These are phyloP conservation scores for Spinus pinus DNA, from an alignment of 2,797 vertebrate genomes.

Conservation along the genomic window DNA sequence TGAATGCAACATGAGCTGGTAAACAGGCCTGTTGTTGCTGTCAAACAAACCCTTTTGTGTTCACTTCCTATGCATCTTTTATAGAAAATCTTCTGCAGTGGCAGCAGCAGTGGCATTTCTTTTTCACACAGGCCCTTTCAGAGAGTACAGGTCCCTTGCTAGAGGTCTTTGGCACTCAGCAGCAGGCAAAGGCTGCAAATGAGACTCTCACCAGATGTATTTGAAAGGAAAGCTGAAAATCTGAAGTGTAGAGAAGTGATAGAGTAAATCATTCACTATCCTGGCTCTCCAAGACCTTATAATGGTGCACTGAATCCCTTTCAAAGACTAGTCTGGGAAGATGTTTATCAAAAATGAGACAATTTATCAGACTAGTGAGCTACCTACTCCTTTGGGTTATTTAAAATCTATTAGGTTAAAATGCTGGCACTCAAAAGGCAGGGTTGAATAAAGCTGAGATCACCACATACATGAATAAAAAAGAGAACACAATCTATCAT, in stretches of 20 bases:
- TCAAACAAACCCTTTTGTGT: neutral
- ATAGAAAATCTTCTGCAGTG: neutral
- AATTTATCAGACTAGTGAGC: neutral
- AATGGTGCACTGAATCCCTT: neutral
- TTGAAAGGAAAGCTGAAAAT: neutral
- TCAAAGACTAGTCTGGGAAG: neutral
- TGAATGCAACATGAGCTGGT: neutral
- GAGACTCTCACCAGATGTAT: neutral
- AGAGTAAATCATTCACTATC: neutral
- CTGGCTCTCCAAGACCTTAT: neutral
- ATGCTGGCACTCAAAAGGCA: neutral
- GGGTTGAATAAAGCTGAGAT: constrained; percentile 23
- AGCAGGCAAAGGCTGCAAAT: neutral
- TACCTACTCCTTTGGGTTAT: neutral
- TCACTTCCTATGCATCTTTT: neutral
- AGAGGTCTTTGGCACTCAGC: neutral
- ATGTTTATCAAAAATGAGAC: neutral
- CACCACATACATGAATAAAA: neutral
- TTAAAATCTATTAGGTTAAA: constrained; percentile 3
- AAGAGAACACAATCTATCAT: neutral
- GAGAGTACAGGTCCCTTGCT: neutral
- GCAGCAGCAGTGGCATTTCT: neutral
- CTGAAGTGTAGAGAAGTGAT: neutral
- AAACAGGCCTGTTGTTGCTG: neutral
- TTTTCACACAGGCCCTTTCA: neutral